These are phyloP conservation scores for Zosterops lateralis DNA, from an alignment of 2,113 vertebrate species.

Conservation along the genomic window DNA sequence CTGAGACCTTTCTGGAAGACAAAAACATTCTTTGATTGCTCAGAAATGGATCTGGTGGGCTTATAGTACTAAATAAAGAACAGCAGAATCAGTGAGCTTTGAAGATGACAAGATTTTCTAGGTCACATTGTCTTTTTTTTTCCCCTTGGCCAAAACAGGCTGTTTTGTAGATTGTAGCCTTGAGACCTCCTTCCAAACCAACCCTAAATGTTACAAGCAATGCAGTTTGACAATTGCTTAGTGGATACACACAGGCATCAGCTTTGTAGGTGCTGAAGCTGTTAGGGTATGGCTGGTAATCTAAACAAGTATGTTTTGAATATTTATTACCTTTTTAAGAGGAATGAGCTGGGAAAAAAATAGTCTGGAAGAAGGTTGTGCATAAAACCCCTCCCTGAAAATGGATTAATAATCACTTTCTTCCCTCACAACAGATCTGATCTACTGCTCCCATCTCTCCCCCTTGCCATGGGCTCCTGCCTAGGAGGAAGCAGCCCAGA, in stretches of 20 bases:
- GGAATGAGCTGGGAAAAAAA: not conserved
- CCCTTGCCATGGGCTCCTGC: not conserved
- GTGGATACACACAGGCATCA: not conserved
- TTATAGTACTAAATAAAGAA: conserved; percentile 36
- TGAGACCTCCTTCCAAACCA: conserved; percentile 25
- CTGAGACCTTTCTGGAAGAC: conserved; percentile 15
- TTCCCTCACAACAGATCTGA: not conserved
- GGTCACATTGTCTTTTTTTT: not conserved
- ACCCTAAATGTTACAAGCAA: conserved; percentile 27
- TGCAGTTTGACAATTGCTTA: conserved; percentile 30
- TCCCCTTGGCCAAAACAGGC: conserved; percentile 26
- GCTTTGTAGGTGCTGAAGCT: conserved; percentile 40
- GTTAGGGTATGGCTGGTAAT: not conserved
- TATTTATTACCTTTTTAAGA: conserved; percentile 45
- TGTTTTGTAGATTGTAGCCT: conserved; percentile 34
- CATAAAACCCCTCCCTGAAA: not conserved
- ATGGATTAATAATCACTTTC: not conserved
- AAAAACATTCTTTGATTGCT: not conserved
- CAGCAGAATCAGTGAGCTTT: conserved; percentile 6
- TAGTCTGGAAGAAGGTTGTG: not conserved
- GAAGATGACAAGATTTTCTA: conserved; percentile 40
- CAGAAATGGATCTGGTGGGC: conserved; percentile 35
- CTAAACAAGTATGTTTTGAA: conserved; percentile 17
- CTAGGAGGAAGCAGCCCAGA: not conserved
- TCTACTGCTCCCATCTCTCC: not conserved